Percentiles rank a stretch among this genome's conserved stretches.
These are phyloP conservation scores for Pomatostomus ruficeps DNA, from an alignment of 2,113 vertebrate genomes.

Conservation along the genomic window DNA sequence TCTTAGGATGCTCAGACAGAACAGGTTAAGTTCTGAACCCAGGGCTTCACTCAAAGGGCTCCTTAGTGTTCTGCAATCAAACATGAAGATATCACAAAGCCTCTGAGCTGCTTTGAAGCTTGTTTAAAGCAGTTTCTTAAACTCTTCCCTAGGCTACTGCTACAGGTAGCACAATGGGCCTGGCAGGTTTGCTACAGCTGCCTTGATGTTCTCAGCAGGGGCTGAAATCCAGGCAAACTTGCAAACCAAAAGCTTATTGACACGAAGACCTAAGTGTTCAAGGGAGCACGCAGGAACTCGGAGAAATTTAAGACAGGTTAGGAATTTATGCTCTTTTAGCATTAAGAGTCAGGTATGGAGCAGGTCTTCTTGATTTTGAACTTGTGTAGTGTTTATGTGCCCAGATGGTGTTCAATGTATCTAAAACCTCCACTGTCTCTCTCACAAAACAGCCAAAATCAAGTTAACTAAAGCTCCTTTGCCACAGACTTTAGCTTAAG, in stretches of 20 bases:
- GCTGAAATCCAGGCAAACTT: background rate
- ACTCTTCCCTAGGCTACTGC: background rate
- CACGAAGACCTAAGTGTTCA: background rate
- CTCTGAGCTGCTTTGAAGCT: background rate
- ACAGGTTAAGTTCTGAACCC: background rate
- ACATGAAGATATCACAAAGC: background rate
- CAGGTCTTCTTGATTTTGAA: background rate
- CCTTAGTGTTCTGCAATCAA: background rate
- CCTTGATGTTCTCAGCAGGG: background rate
- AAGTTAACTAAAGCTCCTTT: background rate
- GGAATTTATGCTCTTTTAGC: background rate
- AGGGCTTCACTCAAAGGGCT: background rate
- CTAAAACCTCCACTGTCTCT: background rate
- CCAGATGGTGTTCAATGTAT: background rate
- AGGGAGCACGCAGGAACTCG: fast-evolving
- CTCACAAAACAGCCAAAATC: background rate
- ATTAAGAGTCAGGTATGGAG: background rate
- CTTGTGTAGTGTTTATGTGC: background rate
- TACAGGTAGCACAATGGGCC: background rate
- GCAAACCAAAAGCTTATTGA: background rate
- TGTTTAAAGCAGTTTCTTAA: background rate
- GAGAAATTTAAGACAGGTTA: background rate
- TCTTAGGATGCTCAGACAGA: background rate
- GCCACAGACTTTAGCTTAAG: background rate
- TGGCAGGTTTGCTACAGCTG: background rate